These are phyloP conservation scores for Amphiduros pacificus DNA, from an alignment of 2,888 invertebrate genomes.

Conservation along the genomic window DNA sequence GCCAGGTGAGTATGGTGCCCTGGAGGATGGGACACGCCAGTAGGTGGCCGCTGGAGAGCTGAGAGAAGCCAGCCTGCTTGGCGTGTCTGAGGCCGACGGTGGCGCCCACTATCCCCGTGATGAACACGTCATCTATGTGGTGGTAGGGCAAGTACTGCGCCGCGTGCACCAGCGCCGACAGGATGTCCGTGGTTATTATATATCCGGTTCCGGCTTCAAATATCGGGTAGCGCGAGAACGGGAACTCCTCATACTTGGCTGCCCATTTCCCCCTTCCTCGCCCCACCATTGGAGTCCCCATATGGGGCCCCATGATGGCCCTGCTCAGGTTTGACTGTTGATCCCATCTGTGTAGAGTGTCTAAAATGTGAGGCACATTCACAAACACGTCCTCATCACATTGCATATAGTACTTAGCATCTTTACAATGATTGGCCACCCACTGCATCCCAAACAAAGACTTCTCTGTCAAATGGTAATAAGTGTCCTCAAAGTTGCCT, in stretches of 20 bases:
- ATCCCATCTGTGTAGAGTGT: conserved; percentile 15
- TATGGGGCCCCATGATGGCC: conserved; percentile 31
- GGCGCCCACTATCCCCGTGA: conserved; percentile 32
- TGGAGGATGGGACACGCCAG: no score
- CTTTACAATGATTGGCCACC: conserved; percentile 23
- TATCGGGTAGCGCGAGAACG: conserved; percentile 28
- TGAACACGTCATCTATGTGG: conserved; percentile 34
- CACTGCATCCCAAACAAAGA: conserved; percentile 31
- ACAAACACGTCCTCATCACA: conserved; percentile 35
- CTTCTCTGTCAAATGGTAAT: conserved; percentile 33
- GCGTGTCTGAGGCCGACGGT: conserved; percentile 26
- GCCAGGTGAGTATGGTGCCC: no score
- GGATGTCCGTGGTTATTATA: conserved; percentile 29
- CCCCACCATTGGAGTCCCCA: conserved; percentile 20
- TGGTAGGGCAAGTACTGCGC: conserved; percentile 30
- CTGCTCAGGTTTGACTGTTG: conserved; percentile 6
- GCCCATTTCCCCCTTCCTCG: conserved; percentile 30
- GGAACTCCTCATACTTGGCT: conserved; percentile 20
- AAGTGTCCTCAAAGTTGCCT: conserved; percentile 29
- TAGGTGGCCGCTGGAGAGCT: no score
- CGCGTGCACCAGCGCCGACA: conserved; percentile 21
- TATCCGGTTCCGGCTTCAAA: conserved; percentile 32
- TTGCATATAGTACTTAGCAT: conserved; percentile 28
- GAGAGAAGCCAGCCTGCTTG: conserved; percentile 28
- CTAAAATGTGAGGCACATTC: conserved; percentile 28